These are phyloP conservation scores for Decapterus maruadsi DNA, from an alignment of 2,797 vertebrate species.

Conservation along the genomic window DNA sequence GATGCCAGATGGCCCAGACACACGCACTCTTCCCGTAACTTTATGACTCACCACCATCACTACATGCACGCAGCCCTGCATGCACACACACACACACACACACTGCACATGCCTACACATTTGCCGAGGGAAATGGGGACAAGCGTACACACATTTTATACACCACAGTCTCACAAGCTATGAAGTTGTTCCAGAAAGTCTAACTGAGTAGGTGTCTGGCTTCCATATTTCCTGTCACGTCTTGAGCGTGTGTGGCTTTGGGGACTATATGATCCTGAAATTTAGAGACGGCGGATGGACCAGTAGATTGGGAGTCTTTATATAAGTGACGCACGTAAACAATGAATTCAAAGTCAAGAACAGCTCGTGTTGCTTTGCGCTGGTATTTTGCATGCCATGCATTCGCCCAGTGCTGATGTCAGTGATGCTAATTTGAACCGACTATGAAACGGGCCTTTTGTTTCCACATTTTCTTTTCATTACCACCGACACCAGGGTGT, in stretches of 20 bases:
- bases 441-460: not conserved
- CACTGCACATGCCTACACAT: conserved; percentile 51
- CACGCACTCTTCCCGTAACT: conserved; percentile 67
- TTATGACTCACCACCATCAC: conserved; percentile 77
- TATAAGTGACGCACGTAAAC: not conserved
- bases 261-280: not conserved
- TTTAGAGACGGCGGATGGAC: not conserved
- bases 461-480: conserved; percentile 23
- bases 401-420: conserved; percentile 5
- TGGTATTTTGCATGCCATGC: not conserved
- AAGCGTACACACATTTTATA: conserved; percentile 35
- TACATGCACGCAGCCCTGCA: conserved; percentile 9
- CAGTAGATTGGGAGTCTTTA: not conserved
- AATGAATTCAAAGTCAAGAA: not conserved
- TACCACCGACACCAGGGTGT: conserved; percentile 42
- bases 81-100: conserved; percentile 27
- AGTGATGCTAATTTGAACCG: conserved; percentile 9
- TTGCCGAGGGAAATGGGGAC: conserved; percentile 50
- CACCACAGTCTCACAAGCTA: conserved; percentile 4
- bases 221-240: conserved; percentile 8
- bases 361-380: not conserved
- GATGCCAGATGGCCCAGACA: conserved; percentile 76
- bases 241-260: conserved; percentile 14
- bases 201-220: conserved; percentile 7
- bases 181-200: conserved; percentile 26